These are phyloP conservation scores for Cryptocheilus praepositus DNA, from an alignment of 2,888 invertebrate species.

Conservation along the genomic window DNA sequence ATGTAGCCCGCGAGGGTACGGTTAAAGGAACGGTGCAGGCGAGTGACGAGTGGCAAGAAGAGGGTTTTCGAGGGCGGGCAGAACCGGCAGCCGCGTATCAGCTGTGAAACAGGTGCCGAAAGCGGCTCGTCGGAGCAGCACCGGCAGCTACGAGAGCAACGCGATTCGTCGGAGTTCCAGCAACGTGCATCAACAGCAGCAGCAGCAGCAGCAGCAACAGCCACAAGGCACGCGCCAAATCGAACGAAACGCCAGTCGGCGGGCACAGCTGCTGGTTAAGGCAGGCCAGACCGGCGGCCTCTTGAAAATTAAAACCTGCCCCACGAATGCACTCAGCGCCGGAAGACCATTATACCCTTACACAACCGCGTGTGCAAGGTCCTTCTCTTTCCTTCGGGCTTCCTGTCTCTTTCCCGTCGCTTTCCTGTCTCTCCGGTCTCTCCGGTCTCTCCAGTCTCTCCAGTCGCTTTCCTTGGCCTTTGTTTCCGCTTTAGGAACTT, in stretches of 20 bases:
- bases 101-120: slow-evolving; percentile 73
- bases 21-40: background rate
- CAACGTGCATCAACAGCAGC: slow-evolving; percentile 17
- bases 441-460: background rate
- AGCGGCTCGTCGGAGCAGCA: slow-evolving; percentile 34
- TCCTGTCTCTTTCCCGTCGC: background rate
- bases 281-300: slow-evolving; percentile 40
- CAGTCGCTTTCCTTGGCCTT: background rate
- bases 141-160: slow-evolving; percentile 21
- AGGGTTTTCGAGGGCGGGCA: slow-evolving; percentile 29
- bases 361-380: background rate
- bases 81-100: slow-evolving; percentile 63
- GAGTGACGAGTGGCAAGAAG: slow-evolving; percentile 1
- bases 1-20: too few species aligned
- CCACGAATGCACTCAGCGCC: slow-evolving; percentile 56
- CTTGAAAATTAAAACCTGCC: slow-evolving; percentile 64
- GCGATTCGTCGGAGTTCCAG: slow-evolving; percentile 13
- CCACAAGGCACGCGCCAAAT: slow-evolving; percentile 70
- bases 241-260: slow-evolving; percentile 63
- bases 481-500: too few species aligned
- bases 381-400: slow-evolving; percentile 21
- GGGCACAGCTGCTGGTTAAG: slow-evolving; percentile 61
- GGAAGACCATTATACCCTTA: slow-evolving; percentile 49
- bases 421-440: too few species aligned
- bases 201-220: slow-evolving; percentile 30